Percentiles rank a stretch among this genome's conserved stretches.
These are phyloP conservation scores for Maconellicoccus hirsutus DNA, from an alignment of 1,140 invertebrate genomes.

Conservation along the genomic window DNA sequence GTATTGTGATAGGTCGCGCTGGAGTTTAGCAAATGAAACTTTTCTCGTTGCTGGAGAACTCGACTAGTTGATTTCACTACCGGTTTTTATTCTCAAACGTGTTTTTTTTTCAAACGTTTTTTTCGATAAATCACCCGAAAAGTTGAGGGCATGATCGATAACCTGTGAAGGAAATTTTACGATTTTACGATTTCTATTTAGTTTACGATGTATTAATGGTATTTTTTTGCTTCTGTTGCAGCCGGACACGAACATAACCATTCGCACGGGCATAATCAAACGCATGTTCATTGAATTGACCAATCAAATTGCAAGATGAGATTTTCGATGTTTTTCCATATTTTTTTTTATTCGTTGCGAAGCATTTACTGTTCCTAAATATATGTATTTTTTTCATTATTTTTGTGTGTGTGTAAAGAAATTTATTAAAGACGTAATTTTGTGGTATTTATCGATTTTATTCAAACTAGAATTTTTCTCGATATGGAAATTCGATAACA, in stretches of 20 bases:
- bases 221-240: background rate
- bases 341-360: background rate
- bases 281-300: background rate
- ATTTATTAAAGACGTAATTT: background rate
- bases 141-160: too few species aligned
- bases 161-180: background rate
- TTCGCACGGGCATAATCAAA: conserved; percentile 6
- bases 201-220: too few species aligned
- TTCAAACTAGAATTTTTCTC: background rate
- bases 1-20: too few species aligned
- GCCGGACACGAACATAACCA: conserved; percentile 16
- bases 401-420: background rate
- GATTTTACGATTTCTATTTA: background rate
- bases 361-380: conserved; percentile 21
- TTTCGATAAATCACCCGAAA: too few species aligned
- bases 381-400: background rate
- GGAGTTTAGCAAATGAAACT: too few species aligned
- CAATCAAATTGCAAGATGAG: background rate
- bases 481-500: too few species aligned
- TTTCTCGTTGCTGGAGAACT: too few species aligned
- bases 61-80: too few species aligned
- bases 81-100: too few species aligned
- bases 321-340: background rate
- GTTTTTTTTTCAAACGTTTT: too few species aligned
- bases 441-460: background rate